These are phyloP conservation scores for Pseudomyrmex cubaensis DNA, from an alignment of 1,140 invertebrate species.

Conservation along the genomic window DNA sequence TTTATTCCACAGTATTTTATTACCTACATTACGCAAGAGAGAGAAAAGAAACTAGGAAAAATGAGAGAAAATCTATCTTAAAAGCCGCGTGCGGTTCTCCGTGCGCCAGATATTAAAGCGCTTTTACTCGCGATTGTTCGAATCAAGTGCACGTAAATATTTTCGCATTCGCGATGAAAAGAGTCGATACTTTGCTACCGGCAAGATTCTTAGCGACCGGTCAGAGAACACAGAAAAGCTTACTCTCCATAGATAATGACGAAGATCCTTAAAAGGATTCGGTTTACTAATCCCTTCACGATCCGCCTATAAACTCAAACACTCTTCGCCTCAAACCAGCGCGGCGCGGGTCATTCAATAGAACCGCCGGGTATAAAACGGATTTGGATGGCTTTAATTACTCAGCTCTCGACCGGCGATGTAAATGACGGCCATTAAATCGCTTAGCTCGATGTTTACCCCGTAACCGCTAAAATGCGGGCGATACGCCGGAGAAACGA, in stretches of 20 bases:
- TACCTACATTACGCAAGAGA: no score
- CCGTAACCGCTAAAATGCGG: slow-evolving; percentile 70
- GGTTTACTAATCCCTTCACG: slow-evolving; percentile 75
- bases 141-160: slow-evolving; percentile 52
- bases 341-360: slow-evolving; percentile 67
- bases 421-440: slow-evolving; percentile 78
- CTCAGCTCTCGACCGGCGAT: slow-evolving; percentile 77
- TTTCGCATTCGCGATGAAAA: slow-evolving; percentile 21
- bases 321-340: slow-evolving; percentile 67
- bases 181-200: slow-evolving; percentile 30
- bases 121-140: slow-evolving; percentile 11
- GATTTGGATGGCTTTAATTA: slow-evolving; percentile 78
- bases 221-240: slow-evolving; percentile 17
- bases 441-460: slow-evolving; percentile 73
- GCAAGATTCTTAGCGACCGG: slow-evolving; percentile 17
- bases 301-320: slow-evolving; percentile 72
- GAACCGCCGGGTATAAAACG: slow-evolving; percentile 72
- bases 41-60: no score
- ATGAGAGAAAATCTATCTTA: neutral
- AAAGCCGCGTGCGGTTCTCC: slow-evolving; percentile 5
- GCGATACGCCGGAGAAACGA: slow-evolving; percentile 61
- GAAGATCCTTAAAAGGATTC: slow-evolving; percentile 72
- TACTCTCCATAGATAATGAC: slow-evolving; percentile 63
- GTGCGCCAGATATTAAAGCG: slow-evolving; percentile 2
- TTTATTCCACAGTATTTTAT: no score